Percentiles rank a stretch among this genome's conserved stretches.
These are phyloP conservation scores for Acrossocheilus fasciatus DNA, from an alignment of 2,797 vertebrate species.

Conservation along the genomic window DNA sequence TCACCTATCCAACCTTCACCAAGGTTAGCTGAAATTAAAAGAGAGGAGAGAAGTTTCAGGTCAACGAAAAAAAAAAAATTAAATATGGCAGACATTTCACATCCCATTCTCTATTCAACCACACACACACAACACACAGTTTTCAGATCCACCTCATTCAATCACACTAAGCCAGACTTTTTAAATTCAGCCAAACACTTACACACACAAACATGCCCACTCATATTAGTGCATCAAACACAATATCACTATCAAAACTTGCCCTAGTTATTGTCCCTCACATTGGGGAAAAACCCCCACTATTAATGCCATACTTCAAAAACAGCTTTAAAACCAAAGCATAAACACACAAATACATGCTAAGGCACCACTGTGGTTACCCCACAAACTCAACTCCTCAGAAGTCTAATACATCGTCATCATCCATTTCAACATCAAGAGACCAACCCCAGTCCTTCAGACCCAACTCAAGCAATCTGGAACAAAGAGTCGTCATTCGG, in stretches of 20 bases:
- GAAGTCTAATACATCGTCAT: slow-evolving; percentile 95
- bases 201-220: slow-evolving; percentile 61
- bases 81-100: not conserved
- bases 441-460: slow-evolving; percentile 98
- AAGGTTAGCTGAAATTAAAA: slow-evolving; percentile 76
- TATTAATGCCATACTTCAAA: not conserved
- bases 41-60: slow-evolving; percentile 41
- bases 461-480: slow-evolving; percentile 96
- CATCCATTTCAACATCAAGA: slow-evolving; percentile 88
- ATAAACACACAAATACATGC: slow-evolving; percentile 43
- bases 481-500: slow-evolving; percentile 80
- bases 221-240: slow-evolving; percentile 69
- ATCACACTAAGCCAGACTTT: not conserved
- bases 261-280: not conserved
- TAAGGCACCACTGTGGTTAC: slow-evolving; percentile 77
- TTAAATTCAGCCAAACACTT: slow-evolving; percentile 16
- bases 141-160: not conserved
- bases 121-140: slow-evolving; percentile 26
- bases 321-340: not conserved
- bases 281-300: not conserved
- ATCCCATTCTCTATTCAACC: not conserved
- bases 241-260: slow-evolving; percentile 34
- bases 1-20: slow-evolving; percentile 59
- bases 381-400: slow-evolving; percentile 84
- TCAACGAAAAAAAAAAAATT: not conserved